Conservation (phyloP, 2,113 vertebrate genomes). For the Hypanus sabinus region DNA sequence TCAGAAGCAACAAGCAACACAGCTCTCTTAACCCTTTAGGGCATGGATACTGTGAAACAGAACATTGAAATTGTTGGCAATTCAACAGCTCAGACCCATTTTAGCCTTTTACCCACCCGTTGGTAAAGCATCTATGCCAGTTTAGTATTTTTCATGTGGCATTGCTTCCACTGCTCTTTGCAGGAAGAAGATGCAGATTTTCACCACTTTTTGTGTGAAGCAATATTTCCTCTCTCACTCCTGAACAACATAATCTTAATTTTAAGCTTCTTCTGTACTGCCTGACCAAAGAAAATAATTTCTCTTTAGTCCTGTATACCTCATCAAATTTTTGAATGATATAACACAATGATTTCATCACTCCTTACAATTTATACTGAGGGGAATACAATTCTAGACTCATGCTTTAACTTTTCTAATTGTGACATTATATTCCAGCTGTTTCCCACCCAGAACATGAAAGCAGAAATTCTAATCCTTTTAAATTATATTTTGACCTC, state of each 20-base stretch:
- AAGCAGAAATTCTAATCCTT: background rate
- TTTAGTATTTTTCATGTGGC: background rate
- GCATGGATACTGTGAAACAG: background rate
- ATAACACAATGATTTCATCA: no score
- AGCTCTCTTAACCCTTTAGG: background rate
- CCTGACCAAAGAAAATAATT: background rate
- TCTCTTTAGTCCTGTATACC: no score
- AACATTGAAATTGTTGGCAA: background rate
- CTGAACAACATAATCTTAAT: background rate
- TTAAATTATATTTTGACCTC: background rate
- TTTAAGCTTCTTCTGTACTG: background rate
- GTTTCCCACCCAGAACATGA: background rate
- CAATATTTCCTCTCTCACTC: background rate
- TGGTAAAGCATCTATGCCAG: background rate
- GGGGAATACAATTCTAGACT: background rate
- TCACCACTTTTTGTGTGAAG: no score
- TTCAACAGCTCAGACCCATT: background rate
- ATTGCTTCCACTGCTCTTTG: background rate
- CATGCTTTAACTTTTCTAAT: background rate
- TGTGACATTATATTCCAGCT: background rate
- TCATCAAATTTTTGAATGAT: no score
- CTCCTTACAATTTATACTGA: no score
- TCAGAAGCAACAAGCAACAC: background rate
- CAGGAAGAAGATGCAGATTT: no score
- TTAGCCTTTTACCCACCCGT: background rate